A percentile compares a stretch with the other conserved stretches of the same genome.
These are phyloP conservation scores for Liodrosophila aerea DNA, from an alignment of 2,888 invertebrate species.

Conservation along the genomic window DNA sequence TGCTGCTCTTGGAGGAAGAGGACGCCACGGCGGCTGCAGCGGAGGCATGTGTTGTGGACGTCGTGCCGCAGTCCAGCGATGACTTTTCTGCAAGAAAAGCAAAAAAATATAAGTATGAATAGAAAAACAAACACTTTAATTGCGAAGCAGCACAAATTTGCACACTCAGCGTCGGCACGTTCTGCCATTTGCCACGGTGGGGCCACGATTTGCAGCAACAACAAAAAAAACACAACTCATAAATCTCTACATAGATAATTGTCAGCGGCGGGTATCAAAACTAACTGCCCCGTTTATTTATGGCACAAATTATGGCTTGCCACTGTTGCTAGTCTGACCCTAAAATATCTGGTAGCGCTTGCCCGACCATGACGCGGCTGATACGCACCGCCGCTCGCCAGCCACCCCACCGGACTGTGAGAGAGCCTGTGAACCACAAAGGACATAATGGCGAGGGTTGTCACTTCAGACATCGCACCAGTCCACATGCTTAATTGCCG, in stretches of 20 bases:
- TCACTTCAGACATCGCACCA: slow-evolving; percentile 45
- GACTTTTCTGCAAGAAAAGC: slow-evolving; percentile 77
- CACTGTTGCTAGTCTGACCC: too few relatives aligned
- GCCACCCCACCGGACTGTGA: slow-evolving; percentile 25
- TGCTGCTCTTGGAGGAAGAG: slow-evolving; percentile 58
- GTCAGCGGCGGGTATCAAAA: slow-evolving; percentile 68
- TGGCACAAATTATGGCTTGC: slow-evolving; percentile 66
- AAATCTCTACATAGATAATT: slow-evolving; percentile 76
- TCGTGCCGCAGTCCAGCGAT: slow-evolving; percentile 75
- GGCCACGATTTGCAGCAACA: slow-evolving; percentile 5
- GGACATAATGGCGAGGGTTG: slow-evolving; percentile 79
- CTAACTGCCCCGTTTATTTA: slow-evolving; percentile 71
- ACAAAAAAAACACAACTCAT: slow-evolving; percentile 40
- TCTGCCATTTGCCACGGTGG: slow-evolving; percentile 55
- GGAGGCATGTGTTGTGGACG: slow-evolving; percentile 65
- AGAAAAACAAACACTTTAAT: slow-evolving; percentile 60
- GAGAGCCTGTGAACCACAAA: slow-evolving; percentile 73
- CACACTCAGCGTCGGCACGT: slow-evolving; percentile 68
- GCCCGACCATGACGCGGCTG: slow-evolving; percentile 46
- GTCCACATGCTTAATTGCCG: slow-evolving; percentile 81
- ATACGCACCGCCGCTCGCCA: slow-evolving; percentile 66
- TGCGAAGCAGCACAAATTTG: slow-evolving; percentile 68
- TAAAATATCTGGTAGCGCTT: slow-evolving; percentile 33
- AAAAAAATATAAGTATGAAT: slow-evolving; percentile 11
- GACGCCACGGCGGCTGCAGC: slow-evolving; percentile 52